Conservation (phyloP, 2,888 invertebrate species). For the Hydrotaea diabolus region DNA sequence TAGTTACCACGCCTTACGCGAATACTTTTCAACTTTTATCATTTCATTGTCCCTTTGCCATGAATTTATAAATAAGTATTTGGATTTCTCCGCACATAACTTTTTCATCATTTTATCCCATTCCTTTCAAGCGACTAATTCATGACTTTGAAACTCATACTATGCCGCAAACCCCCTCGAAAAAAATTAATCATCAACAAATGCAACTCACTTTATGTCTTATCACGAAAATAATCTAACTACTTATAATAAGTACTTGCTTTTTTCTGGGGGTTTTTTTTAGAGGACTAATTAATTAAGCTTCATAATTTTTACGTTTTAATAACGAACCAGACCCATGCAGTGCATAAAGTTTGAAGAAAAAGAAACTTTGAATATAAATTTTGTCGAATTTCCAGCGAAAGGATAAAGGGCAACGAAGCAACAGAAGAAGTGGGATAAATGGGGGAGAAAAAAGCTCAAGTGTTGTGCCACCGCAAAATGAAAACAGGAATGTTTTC, state of each 20-base stretch:
- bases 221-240: constrained; percentile 35
- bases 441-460: constrained; percentile 44
- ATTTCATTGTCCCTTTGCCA: too few relatives aligned
- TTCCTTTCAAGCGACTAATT: too few relatives aligned
- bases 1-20: too few relatives aligned
- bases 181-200: constrained; percentile 10
- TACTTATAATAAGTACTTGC: constrained; percentile 29
- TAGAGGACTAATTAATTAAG: constrained; percentile 64
- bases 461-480: not conserved
- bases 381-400: constrained; percentile 68
- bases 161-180: not conserved
- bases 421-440: constrained; percentile 48
- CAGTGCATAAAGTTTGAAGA: constrained; percentile 38
- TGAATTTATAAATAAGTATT: too few relatives aligned
- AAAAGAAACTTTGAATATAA: constrained; percentile 66
- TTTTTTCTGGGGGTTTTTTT: constrained; percentile 19
- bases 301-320: constrained; percentile 47
- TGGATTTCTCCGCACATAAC: too few relatives aligned
- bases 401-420: constrained; percentile 18
- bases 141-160: constrained; percentile 5
- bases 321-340: constrained; percentile 36
- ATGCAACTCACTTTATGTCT: constrained; percentile 33
- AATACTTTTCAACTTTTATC: too few relatives aligned
- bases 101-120: too few relatives aligned
- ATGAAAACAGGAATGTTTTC: constrained; percentile 19